phyloP scores from a whole-genome alignment of 2,797 vertebrate species.

The Xiphophorus birchmanni region DNA sequence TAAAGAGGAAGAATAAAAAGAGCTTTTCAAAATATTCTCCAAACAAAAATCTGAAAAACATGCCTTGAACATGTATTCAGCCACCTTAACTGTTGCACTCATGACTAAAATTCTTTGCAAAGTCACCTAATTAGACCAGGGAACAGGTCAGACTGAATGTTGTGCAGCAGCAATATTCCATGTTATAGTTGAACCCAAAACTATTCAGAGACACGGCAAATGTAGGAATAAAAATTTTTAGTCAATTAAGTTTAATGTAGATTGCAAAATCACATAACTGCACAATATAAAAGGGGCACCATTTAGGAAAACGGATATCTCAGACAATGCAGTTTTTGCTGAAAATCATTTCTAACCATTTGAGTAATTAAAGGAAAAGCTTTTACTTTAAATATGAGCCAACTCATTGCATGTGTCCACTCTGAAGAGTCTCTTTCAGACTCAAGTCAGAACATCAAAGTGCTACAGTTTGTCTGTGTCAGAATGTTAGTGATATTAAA shows the following conservation, averaged over 20 bases:
- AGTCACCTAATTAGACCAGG: not conserved
- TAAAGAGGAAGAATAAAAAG: too few species aligned
- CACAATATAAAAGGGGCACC: not conserved
- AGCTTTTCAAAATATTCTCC: too few species aligned
- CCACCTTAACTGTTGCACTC: not conserved
- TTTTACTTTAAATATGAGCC: too few species aligned
- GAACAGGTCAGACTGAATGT: not conserved
- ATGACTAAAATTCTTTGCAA: not conserved
- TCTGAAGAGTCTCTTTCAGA: too few species aligned
- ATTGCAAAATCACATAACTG: not conserved
- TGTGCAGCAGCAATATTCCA: not conserved
- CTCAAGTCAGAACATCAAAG: too few species aligned
- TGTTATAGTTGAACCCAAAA: not conserved
- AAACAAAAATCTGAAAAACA: not conserved
- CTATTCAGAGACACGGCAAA: not conserved
- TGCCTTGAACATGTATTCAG: not conserved
- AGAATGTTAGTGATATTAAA: too few species aligned
- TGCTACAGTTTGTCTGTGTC: too few species aligned
- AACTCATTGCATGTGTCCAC: too few species aligned
- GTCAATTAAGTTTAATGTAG: not conserved
- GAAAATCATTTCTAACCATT: too few species aligned
- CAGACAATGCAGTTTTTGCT: too few species aligned
- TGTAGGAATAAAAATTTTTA: not conserved
- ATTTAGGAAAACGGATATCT: too few species aligned
- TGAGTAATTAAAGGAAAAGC: too few species aligned